Conservation (phyloP, 2,797 vertebrate genomes). For the Amphiprion clarkii region DNA sequence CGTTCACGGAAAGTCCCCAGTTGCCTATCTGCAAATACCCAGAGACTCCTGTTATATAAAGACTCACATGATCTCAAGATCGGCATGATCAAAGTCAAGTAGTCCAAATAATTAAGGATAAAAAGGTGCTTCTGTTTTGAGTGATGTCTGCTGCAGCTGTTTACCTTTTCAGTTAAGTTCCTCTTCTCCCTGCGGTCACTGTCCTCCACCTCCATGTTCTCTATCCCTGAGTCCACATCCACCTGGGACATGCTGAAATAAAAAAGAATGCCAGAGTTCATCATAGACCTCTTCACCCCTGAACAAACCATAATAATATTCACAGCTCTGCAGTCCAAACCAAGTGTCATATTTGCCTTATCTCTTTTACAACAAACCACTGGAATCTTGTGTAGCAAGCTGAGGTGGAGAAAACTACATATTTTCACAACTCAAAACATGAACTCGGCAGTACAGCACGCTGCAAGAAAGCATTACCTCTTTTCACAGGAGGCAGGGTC, state of each 20-base stretch:
- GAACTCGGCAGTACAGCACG: neutral
- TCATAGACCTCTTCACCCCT: conserved; percentile 2
- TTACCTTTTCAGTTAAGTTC: conserved; percentile 95
- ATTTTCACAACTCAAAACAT: conserved; percentile 8
- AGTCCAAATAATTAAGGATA: neutral
- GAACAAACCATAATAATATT: conserved; percentile 1
- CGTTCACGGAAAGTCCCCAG: conserved; percentile 27
- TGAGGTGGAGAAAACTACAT: neutral
- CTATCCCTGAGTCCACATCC: conserved; percentile 99
- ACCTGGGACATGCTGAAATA: conserved; percentile 97
- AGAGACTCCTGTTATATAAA: conserved; percentile 10
- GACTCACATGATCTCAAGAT: conserved; percentile 13
- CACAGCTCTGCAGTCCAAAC: neutral
- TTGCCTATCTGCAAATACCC: conserved; percentile 2
- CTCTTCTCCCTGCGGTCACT: conserved; percentile 97
- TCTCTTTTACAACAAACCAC: conserved; percentile 1
- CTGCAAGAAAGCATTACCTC: conserved; percentile 86
- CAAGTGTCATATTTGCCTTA: neutral
- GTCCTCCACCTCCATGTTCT: conserved; percentile 99
- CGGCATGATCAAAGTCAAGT: conserved; percentile 26
- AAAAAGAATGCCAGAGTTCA: conserved; percentile 49
- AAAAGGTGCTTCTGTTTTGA: neutral
- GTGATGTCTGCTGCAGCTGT: neutral
- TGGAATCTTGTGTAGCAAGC: neutral
- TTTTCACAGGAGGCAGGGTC: conserved; percentile 99